These are phyloP conservation scores for Rhorus exstirpatorius DNA, from an alignment of 2,888 invertebrate species.

Conservation along the genomic window DNA sequence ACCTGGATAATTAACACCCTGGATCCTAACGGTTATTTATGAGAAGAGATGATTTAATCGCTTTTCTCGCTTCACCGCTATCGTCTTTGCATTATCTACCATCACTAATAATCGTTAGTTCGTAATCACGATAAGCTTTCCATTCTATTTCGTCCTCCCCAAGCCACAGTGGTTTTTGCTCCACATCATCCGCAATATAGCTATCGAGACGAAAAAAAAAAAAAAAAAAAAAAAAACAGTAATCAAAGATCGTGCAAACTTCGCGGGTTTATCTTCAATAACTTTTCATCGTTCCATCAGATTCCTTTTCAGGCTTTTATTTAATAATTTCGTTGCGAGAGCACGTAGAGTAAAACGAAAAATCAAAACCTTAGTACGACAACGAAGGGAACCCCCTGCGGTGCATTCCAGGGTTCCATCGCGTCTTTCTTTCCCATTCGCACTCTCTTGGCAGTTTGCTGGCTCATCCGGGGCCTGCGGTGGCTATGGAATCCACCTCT, in stretches of 20 bases:
- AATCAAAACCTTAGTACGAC: conserved; percentile 13
- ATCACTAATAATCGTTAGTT: conserved; percentile 52
- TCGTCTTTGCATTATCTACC: conserved; percentile 36
- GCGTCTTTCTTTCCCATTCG: conserved; percentile 30
- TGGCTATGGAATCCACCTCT: conserved; percentile 69
- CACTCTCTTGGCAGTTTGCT: conserved; percentile 24
- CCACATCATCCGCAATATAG: conserved; percentile 10
- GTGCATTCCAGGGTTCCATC: conserved; percentile 45
- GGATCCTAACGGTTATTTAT: conserved; percentile 52
- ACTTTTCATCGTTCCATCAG: neutral
- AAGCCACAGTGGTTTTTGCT: neutral
- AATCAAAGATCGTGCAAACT: conserved; percentile 19
- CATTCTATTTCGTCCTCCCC: neutral
- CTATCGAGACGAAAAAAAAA: neutral
- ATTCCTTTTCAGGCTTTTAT: neutral
- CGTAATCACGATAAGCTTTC: conserved; percentile 16
- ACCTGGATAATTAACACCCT: conserved; percentile 44
- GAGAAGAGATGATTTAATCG: conserved; percentile 37
- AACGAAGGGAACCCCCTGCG: conserved; percentile 36
- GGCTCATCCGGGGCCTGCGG: neutral
- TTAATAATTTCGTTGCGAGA: conserved; percentile 22
- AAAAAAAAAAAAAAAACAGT: conserved; percentile 29
- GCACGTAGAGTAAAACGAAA: conserved; percentile 45
- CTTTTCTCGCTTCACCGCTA: conserved; percentile 25
- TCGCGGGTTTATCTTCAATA: neutral